Conservation (phyloP, 2,888 invertebrate species). For the Hyles lineata region DNA sequence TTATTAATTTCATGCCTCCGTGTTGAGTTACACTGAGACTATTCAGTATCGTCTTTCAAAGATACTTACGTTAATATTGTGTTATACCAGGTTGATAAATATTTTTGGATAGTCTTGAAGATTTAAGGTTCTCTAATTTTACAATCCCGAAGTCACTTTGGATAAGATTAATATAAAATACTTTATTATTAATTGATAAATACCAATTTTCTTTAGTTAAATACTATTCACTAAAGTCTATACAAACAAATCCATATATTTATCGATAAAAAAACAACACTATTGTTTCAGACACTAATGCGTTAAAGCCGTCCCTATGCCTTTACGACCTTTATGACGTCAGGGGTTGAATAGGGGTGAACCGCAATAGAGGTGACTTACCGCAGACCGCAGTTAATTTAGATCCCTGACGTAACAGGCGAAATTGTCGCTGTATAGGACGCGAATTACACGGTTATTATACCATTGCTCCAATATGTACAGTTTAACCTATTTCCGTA, state of each 20-base stretch:
- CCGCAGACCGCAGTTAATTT: conserved; percentile 23
- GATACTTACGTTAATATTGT: no score
- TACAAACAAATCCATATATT: neutral
- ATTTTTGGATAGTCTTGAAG: no score
- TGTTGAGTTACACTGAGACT: no score
- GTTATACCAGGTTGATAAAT: no score
- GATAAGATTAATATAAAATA: no score
- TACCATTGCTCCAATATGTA: conserved; percentile 25
- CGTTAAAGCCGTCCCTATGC: conserved; percentile 2
- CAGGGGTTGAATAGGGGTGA: conserved; percentile 18
- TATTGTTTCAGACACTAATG: neutral
- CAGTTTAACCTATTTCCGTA: neutral
- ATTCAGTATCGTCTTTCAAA: no score
- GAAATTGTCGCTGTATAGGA: neutral
- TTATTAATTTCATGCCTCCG: no score
- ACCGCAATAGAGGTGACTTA: conserved; percentile 25
- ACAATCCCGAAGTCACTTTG: no score
- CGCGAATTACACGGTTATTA: conserved; percentile 32
- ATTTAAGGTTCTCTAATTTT: no score
- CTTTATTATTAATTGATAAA: no score
- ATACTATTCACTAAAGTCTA: neutral
- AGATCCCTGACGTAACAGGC: conserved; percentile 8
- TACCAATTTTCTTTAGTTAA: no score
- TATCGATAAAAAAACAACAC: conserved; percentile 4
- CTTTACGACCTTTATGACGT: conserved; percentile 21